phyloP scores from a whole-genome alignment of 2,113 vertebrate genomes.

The Parus major region DNA sequence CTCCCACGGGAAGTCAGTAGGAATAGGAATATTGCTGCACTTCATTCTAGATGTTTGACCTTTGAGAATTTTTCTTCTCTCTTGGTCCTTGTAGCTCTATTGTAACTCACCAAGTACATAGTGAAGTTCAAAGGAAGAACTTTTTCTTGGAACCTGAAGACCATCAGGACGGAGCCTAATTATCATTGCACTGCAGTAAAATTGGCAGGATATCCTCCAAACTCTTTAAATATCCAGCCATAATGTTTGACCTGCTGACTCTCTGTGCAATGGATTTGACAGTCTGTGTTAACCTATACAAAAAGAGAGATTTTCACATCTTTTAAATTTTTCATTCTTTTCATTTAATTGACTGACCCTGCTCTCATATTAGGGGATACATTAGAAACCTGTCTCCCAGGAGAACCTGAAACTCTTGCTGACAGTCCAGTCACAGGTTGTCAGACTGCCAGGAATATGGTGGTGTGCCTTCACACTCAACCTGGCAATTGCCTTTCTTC shows the following conservation, averaged over 20 bases:
- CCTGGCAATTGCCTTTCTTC: not conserved
- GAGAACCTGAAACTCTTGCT: not conserved
- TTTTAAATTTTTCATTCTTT: not conserved
- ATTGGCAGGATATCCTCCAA: not conserved
- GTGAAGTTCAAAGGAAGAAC: not conserved
- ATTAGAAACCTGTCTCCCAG: not conserved
- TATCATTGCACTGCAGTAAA: not conserved
- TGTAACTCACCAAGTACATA: not conserved
- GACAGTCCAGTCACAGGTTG: not conserved
- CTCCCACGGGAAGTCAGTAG: not conserved
- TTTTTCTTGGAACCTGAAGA: not conserved
- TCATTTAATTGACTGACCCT: not conserved
- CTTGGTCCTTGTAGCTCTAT: not conserved
- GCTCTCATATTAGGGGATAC: not conserved
- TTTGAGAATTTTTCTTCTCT: not conserved
- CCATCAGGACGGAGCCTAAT: not conserved
- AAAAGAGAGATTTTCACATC: not conserved
- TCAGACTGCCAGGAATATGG: not conserved
- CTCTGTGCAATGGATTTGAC: not conserved
- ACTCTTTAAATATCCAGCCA: not conserved
- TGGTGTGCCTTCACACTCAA: not conserved
- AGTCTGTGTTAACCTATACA: not conserved
- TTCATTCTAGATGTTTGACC: not conserved
- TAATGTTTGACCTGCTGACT: not conserved
- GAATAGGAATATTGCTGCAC: not conserved